Evolutionary conservation across 2,113 vertebrate genomes (phyloP).

Genomic region (Thalassarche chlororhynchos): DNA sequence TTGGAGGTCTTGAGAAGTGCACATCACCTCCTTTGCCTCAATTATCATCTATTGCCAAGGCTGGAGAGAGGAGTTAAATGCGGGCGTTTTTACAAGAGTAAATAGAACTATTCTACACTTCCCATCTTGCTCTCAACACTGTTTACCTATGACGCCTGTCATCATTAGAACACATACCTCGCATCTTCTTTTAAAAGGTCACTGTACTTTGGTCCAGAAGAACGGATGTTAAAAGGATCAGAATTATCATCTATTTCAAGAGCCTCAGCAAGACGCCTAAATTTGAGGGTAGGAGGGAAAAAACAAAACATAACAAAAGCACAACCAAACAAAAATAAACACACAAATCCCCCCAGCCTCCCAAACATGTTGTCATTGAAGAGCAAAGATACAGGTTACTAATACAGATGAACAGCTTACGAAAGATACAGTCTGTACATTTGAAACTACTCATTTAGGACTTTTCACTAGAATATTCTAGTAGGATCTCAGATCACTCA

Average conservation of each 20-base stretch:
- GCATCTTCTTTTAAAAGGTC: conserved; percentile 94
- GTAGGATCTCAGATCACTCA: neutral
- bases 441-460: neutral
- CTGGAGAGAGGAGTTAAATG: neutral
- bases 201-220: conserved; percentile 88
- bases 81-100: neutral
- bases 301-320: neutral
- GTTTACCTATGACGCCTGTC: neutral
- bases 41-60: neutral
- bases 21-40: neutral
- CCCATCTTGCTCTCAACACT: neutral
- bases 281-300: neutral
- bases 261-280: conserved; percentile 90
- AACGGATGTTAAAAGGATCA: conserved; percentile 90
- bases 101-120: neutral
- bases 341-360: neutral
- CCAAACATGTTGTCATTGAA: neutral
- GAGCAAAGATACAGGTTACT: neutral
- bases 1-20: neutral
- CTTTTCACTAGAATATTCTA: neutral
- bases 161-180: conserved; percentile 75
- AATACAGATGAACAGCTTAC: neutral
- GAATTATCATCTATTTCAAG: conserved; percentile 89
- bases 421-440: neutral
- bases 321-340: neutral